phyloP scores from a whole-genome alignment of 2,797 vertebrate species.

The Euphonia xanthogaster region DNA sequence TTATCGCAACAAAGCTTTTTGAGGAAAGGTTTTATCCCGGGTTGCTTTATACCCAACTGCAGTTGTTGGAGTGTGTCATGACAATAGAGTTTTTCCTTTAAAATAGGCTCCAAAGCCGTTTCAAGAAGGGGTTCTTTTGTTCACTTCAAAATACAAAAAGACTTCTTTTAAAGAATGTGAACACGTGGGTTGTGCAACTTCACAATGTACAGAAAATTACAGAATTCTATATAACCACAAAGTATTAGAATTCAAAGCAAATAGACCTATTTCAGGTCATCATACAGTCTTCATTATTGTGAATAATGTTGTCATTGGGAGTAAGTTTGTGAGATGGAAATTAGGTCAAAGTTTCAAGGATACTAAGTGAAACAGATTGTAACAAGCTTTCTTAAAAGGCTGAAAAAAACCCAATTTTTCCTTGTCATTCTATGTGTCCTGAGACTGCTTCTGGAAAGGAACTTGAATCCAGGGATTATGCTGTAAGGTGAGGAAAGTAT shows the following conservation, averaged over 20 bases:
- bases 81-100: background rate
- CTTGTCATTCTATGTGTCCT: background rate
- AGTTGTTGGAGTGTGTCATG: background rate
- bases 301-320: background rate
- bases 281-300: background rate
- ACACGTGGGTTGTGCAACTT: background rate
- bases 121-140: background rate
- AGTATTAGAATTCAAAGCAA: constrained; percentile 1
- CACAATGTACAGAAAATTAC: background rate
- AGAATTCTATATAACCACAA: background rate
- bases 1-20: background rate
- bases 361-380: background rate
- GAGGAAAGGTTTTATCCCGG: background rate
- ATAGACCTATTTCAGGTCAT: background rate
- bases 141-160: background rate
- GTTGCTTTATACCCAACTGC: background rate
- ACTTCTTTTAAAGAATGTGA: background rate
- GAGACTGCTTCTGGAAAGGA: background rate
- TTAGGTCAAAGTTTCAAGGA: constrained; percentile 4
- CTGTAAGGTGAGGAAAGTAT: background rate
- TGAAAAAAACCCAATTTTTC: background rate
- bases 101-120: background rate
- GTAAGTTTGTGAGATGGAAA: background rate
- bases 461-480: background rate
- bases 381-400: background rate